Evolutionary conservation across 1,140 invertebrate genomes (phyloP).

Genomic region (Ganaspis sp.): DNA sequence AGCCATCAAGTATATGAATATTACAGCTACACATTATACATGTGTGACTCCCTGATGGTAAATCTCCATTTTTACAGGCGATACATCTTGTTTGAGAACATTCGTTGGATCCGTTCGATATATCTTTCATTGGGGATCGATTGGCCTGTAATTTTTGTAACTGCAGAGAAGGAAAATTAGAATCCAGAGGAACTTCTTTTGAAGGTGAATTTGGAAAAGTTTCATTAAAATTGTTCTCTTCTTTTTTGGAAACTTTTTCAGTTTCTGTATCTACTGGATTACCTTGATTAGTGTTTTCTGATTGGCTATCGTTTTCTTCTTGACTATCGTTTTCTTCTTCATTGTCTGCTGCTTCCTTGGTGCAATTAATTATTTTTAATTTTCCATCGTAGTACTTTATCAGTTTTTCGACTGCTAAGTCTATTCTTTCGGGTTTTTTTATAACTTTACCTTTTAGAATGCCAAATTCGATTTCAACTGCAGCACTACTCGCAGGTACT

Average conservation of each 20-base stretch:
- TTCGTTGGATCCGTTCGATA: not conserved
- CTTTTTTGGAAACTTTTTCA: no score
- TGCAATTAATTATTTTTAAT: conserved; percentile 26
- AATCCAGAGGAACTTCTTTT: no score
- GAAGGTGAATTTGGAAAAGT: no score
- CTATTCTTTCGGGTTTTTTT: not conserved
- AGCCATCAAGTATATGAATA: conserved; percentile 41
- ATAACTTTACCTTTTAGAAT: conserved; percentile 34
- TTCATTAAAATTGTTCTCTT: no score
- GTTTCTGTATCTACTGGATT: no score
- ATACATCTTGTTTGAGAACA: not conserved
- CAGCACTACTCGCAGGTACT: conserved; percentile 39
- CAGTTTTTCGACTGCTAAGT: conserved; percentile 8
- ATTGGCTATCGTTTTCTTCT: not conserved
- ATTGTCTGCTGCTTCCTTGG: not conserved
- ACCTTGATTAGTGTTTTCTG: not conserved
- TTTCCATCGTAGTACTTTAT: conserved; percentile 25
- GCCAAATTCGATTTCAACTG: conserved; percentile 34
- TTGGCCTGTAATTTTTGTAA: not conserved
- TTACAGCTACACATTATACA: conserved; percentile 43
- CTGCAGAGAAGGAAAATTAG: no score
- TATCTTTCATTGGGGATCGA: no score
- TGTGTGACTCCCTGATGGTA: conserved; percentile 40
- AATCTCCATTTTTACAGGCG: conserved; percentile 44
- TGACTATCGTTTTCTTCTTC: not conserved